Base-by-base conservation (phyloP, 2,113 vertebrate species). In the Apteryx mantelli region DNA sequence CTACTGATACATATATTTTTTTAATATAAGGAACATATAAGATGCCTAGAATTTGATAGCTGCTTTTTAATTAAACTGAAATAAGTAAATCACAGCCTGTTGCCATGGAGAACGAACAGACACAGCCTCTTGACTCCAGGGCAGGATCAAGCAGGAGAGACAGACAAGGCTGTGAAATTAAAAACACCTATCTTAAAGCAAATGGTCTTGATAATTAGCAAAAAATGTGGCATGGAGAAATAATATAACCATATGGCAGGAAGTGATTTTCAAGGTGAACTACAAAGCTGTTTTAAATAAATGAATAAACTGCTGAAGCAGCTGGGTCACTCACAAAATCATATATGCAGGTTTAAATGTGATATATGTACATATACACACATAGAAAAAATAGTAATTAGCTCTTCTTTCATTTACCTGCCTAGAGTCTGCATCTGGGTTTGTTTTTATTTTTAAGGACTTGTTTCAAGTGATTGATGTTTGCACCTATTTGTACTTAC, bases 41-140 rank as follows among this genome's bases (percentile, higher is more conserved):
- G 91, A 97, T 90, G 93, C 52, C 80, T 87, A 89, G 95, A 93
- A 97, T 96, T 96, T 97, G 95, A 97, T 96, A 97, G 91, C 89
- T 95, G 94, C 81, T 96, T 95, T 97, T 97, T 97, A 98, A 97
- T 97, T 97, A 97, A 97, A 97, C 87, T 95, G 92, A 97, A 97
- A 93, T 96, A 97, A 96, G 92, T 97, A 96, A 97, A 97, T 97
- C 97, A 96, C 53, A 75, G 92, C 91, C 97, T 96, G 98, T 98
- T 98, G 98, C 97, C 95, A 97, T 95, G 96, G 97, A 95, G 97
- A 98, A 97, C 30, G 91, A 97, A 96, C 79, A 97, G 94, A 93
- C 76, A 85, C 81, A 95, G 94, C 82, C 95, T 96, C 88, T 80
- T 65, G 87, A 94, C 94, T 97, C 91, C 83, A 89, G 92, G 70